Conservation (phyloP, 2,113 vertebrate genomes). For the Callipepla californica region DNA sequence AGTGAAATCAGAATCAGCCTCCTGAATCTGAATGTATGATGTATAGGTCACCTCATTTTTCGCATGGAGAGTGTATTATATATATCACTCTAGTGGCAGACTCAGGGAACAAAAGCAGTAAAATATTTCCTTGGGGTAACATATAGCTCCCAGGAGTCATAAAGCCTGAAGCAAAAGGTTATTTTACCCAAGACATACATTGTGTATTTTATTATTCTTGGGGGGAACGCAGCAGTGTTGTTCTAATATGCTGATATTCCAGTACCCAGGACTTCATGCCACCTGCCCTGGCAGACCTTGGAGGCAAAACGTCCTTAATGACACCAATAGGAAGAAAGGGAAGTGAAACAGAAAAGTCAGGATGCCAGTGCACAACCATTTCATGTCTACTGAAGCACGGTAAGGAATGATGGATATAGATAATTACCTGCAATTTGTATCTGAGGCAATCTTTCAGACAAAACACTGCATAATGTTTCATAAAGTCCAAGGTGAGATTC, state of each 20-base stretch:
- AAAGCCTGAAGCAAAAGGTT: constrained; percentile 66
- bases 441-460: not conserved
- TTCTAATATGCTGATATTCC: not conserved
- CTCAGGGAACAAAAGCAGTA: constrained; percentile 56
- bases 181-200: constrained; percentile 59
- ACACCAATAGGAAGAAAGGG: not conserved
- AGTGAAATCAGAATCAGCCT: constrained; percentile 7
- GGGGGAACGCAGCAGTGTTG: not conserved
- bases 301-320: not conserved
- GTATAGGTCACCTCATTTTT: constrained; percentile 36
- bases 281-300: constrained; percentile 30
- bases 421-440: constrained; percentile 49
- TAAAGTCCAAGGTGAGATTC: constrained; percentile 9
- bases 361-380: not conserved
- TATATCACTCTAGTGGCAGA: constrained; percentile 38
- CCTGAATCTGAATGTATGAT: not conserved
- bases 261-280: not conserved
- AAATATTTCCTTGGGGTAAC: constrained; percentile 65
- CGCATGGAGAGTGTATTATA: constrained; percentile 44
- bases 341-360: constrained; percentile 6
- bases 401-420: constrained; percentile 46
- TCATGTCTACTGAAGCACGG: constrained; percentile 1
- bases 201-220: constrained; percentile 40
- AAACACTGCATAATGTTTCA: not conserved
- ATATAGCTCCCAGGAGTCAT: constrained; percentile 64